Conservation (phyloP, 2,888 invertebrate species). For the Beris morrisii region DNA sequence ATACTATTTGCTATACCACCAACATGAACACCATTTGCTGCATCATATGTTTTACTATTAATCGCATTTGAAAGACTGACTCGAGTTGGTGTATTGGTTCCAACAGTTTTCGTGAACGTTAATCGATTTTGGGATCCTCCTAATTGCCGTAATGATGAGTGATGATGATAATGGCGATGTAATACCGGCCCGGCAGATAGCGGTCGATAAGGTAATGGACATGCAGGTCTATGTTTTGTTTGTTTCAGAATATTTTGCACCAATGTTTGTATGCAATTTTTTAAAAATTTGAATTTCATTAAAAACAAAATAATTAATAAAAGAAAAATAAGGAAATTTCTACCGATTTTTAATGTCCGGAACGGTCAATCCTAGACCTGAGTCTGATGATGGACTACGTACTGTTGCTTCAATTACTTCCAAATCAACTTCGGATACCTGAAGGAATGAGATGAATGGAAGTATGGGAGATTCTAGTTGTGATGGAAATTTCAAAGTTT, state of each 20-base stretch:
- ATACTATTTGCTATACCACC: conserved; percentile 12
- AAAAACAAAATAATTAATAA: neutral
- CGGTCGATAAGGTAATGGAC: conserved; percentile 56
- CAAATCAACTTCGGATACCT: conserved; percentile 57
- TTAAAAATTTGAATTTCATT: too few relatives aligned
- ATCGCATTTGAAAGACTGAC: conserved; percentile 1
- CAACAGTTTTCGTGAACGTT: conserved; percentile 44
- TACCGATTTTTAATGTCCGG: conserved; percentile 75
- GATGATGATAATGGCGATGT: conserved; percentile 52
- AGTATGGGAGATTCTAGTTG: neutral
- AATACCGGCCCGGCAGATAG: conserved; percentile 56
- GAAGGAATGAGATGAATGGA: conserved; percentile 32
- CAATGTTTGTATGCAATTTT: neutral
- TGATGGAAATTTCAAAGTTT: too few relatives aligned
- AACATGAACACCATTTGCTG: neutral
- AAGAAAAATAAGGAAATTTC: conserved; percentile 29
- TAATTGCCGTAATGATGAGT: conserved; percentile 54
- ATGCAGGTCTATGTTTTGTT: conserved; percentile 50
- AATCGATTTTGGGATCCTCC: conserved; percentile 49
- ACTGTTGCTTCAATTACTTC: conserved; percentile 61
- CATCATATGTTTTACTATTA: neutral
- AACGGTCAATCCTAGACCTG: conserved; percentile 88
- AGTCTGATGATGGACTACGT: conserved; percentile 91
- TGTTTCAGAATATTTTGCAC: conserved; percentile 38
- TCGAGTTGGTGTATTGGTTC: conserved; percentile 43